A percentile compares a stretch with the other conserved stretches of the same genome.
Conservation (phyloP, 1,140 invertebrate species). For the Tribolium castaneum region DNA sequence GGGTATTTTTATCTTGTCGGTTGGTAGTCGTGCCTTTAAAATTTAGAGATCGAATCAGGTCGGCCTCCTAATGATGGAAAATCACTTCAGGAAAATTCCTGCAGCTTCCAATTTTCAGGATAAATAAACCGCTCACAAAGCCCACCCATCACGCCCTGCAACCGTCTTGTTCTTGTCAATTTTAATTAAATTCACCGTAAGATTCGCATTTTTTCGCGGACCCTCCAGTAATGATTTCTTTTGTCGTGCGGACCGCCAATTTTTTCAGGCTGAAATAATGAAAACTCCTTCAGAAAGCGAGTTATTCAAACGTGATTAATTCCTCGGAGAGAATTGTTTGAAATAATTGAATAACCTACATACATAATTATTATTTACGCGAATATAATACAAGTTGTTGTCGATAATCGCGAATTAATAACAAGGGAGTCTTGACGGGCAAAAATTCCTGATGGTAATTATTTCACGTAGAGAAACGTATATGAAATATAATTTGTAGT, state of each 20-base stretch:
- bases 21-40: neutral
- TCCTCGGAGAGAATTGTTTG: neutral
- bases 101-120: neutral
- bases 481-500: neutral
- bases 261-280: neutral
- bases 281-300: neutral
- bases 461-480: neutral
- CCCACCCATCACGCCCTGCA: slow-evolving; percentile 12
- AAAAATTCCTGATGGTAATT: neutral
- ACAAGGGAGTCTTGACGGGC: neutral
- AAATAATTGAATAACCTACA: slow-evolving; percentile 33
- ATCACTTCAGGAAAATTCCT: too few species aligned
- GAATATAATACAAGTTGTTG: neutral
- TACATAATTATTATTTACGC: slow-evolving; percentile 14
- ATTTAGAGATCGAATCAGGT: neutral
- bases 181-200: slow-evolving; percentile 28
- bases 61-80: too few species aligned
- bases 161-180: slow-evolving; percentile 1
- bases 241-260: neutral
- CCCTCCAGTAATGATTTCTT: slow-evolving; percentile 15
- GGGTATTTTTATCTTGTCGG: slow-evolving; percentile 5
- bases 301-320: neutral
- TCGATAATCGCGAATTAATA: slow-evolving; percentile 18
- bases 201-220: slow-evolving; percentile 12
- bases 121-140: neutral